phyloP scores from a whole-genome alignment of 2,888 invertebrate genomes.

The Trichopoda pennipes region DNA sequence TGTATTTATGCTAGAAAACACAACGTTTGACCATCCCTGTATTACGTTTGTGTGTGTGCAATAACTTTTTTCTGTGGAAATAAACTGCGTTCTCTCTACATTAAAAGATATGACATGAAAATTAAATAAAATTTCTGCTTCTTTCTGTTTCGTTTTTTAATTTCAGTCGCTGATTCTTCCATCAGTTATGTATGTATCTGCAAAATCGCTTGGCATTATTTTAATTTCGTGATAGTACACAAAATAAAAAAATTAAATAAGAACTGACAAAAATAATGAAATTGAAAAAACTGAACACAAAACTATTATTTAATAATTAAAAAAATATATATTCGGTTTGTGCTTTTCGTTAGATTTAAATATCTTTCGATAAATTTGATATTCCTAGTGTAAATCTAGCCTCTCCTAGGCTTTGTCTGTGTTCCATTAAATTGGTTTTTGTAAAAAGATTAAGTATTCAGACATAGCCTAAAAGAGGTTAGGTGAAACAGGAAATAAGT shows the following conservation, averaged over 20 bases:
- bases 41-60: too few species aligned
- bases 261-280: conserved; percentile 52
- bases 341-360: too few species aligned
- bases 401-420: conserved; percentile 86
- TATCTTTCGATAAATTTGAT: background rate
- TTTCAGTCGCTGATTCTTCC: background rate
- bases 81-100: too few species aligned
- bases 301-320: background rate
- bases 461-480: conserved; percentile 86
- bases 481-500: conserved; percentile 81
- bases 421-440: conserved; percentile 63
- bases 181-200: background rate
- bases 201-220: conserved; percentile 1
- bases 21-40: too few species aligned
- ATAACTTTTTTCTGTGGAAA: too few species aligned
- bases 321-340: too few species aligned
- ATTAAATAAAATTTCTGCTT: conserved; percentile 7
- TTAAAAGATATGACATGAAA: background rate
- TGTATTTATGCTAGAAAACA: too few species aligned
- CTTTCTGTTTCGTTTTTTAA: conserved; percentile 3
- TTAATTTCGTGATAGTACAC: conserved; percentile 24
- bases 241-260: conserved; percentile 12
- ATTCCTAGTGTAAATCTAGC: conserved; percentile 81
- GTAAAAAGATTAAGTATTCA: conserved; percentile 73
- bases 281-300: background rate